A percentile compares a stretch with the other conserved stretches of the same genome.
These are phyloP conservation scores for Holothuria scabra DNA, from an alignment of 53 echinoderm and acorn worm genomes.

Conservation along the genomic window DNA sequence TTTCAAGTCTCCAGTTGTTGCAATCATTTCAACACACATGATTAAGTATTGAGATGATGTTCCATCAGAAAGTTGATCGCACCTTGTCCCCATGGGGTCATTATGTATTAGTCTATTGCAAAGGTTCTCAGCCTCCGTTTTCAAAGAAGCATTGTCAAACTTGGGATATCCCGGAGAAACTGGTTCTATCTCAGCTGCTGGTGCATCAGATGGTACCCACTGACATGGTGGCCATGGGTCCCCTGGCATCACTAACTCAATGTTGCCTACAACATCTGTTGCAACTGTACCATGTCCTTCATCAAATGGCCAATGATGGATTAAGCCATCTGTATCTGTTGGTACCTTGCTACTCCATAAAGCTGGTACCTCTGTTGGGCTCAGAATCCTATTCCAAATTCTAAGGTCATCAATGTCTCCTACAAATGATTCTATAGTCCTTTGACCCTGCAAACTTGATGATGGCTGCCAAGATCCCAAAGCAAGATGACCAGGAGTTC, in stretches of 20 bases:
- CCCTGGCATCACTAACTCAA: slow-evolving; percentile 58
- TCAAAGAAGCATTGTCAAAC: slow-evolving; percentile 13
- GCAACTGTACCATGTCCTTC: slow-evolving; percentile 81
- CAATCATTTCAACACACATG: slow-evolving; percentile 70
- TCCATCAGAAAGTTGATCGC: slow-evolving; percentile 55
- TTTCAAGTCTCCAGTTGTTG: slow-evolving; percentile 48
- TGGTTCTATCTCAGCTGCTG: slow-evolving; percentile 44
- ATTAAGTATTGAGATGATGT: slow-evolving; percentile 63
- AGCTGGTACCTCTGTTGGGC: slow-evolving; percentile 67
- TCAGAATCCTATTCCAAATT: slow-evolving; percentile 80
- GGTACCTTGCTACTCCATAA: slow-evolving; percentile 65
- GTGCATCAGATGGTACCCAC: slow-evolving; percentile 81
- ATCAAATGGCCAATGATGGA: slow-evolving; percentile 79
- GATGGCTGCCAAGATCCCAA: slow-evolving; percentile 85
- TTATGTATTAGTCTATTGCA: slow-evolving; percentile 60
- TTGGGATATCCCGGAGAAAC: slow-evolving; percentile 34
- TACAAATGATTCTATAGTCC: slow-evolving; percentile 61
- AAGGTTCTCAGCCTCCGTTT: slow-evolving; percentile 40
- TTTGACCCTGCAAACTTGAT: slow-evolving; percentile 48
- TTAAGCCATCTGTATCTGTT: slow-evolving; percentile 51
- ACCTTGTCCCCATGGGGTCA: slow-evolving; percentile 63
- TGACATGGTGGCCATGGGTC: slow-evolving; percentile 74
- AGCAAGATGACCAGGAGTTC: slow-evolving; percentile 74
- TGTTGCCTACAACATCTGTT: slow-evolving; percentile 60
- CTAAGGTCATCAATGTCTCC: slow-evolving; percentile 82